These are phyloP conservation scores for Lathronympha strigana DNA, from an alignment of 2,888 invertebrate genomes.

Conservation along the genomic window DNA sequence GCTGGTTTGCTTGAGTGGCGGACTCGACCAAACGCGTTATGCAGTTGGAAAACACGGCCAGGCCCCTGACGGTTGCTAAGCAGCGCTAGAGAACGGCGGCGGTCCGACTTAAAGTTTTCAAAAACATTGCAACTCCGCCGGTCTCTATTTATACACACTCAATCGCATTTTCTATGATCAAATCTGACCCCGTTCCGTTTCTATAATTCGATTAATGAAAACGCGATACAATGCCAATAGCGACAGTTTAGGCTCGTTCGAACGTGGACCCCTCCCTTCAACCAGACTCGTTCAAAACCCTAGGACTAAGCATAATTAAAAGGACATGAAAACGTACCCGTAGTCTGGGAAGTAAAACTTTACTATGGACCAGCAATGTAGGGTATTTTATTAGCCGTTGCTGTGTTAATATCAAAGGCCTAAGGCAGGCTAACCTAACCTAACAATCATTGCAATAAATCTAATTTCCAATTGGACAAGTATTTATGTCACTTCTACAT, in stretches of 20 bases:
- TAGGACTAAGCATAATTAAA: neutral
- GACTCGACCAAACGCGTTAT: neutral
- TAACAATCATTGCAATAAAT: no score
- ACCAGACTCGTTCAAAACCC: neutral
- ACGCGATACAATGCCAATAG: slow-evolving; percentile 37
- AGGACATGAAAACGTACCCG: neutral
- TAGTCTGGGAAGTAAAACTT: no score
- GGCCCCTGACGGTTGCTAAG: slow-evolving; percentile 35
- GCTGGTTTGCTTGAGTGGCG: slow-evolving; percentile 1
- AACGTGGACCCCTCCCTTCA: slow-evolving; percentile 5
- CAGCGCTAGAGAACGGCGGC: slow-evolving; percentile 35
- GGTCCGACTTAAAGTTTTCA: slow-evolving; percentile 18
- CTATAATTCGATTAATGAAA: slow-evolving; percentile 33
- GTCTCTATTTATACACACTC: slow-evolving; percentile 50
- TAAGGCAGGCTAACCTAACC: no score
- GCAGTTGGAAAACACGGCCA: slow-evolving; percentile 3
- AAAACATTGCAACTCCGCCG: slow-evolving; percentile 45
- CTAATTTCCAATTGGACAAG: neutral
- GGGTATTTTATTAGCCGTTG: no score
- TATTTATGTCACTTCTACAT: neutral
- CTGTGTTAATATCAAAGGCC: no score
- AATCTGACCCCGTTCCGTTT: slow-evolving; percentile 34
- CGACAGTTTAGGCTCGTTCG: slow-evolving; percentile 27
- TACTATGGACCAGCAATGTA: no score
- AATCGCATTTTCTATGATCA: slow-evolving; percentile 46